Conservation (phyloP, 2,888 invertebrate species). For the Euzetes globulus region DNA sequence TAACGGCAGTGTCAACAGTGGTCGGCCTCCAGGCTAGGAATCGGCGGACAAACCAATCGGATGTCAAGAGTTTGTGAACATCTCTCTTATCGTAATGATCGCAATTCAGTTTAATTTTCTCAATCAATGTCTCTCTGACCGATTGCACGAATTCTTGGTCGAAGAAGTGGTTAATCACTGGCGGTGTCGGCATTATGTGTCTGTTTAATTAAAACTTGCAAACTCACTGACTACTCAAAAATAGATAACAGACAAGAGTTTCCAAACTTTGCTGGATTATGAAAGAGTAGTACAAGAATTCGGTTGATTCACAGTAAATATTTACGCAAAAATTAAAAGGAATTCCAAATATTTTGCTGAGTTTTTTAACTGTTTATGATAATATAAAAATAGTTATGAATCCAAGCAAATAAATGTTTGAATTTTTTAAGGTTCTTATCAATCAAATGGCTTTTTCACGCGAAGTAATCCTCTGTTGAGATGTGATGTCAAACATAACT, state of each 20-base stretch:
- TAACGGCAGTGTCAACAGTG: constrained; percentile 24
- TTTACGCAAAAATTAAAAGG: too few relatives aligned
- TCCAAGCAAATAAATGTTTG: too few relatives aligned
- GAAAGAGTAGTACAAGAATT: too few relatives aligned
- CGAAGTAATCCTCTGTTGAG: not conserved
- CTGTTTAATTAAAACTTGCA: not conserved
- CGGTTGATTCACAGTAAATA: too few relatives aligned
- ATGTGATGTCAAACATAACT: not conserved
- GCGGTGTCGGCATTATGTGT: not conserved
- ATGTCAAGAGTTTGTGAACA: constrained; percentile 19
- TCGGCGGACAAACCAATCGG: constrained; percentile 34
- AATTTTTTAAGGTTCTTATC: too few relatives aligned
- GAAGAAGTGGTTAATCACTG: constrained; percentile 17
- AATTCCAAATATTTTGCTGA: too few relatives aligned
- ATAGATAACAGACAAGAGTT: too few relatives aligned
- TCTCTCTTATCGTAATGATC: constrained; percentile 19
- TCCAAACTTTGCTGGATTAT: too few relatives aligned
- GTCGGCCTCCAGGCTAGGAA: constrained; percentile 32
- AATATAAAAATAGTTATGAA: too few relatives aligned
- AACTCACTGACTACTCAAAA: too few relatives aligned
- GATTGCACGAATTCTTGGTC: constrained; percentile 18
- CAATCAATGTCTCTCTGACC: constrained; percentile 9
- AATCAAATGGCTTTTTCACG: not conserved
- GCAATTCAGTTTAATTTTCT: not conserved
- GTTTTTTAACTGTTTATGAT: too few relatives aligned